Base-by-base conservation (phyloP, 2,797 vertebrate species). In the Gambelia wislizenii region DNA sequence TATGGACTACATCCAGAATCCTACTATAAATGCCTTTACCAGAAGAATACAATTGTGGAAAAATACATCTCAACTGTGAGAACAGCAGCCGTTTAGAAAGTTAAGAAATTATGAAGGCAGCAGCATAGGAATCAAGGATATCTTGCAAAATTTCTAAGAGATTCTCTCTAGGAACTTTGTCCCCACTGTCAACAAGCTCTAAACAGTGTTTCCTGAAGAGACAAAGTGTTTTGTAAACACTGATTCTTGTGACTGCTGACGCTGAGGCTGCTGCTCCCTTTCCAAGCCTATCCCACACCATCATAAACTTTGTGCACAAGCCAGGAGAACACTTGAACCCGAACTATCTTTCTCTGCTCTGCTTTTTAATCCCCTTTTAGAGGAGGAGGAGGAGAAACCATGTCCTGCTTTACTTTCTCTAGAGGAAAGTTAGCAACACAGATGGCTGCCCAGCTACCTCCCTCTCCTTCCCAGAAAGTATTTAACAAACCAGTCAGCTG, bases 401-500 rank as follows among this genome's bases (percentile, higher is more conserved):
- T 86, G 88, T 52, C 1, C 0, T 92, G 90, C 94, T 94, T 13
- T 94, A 91, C 95, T 94, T 95, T 95, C 94, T 92, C 92, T 89
- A 91, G 25, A 89, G n/a, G 84, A 2, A 94, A 90, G 88, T 84
- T 91, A 47, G 9, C 88, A 89, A 86, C 89, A 80, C 88, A 94
- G 84, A 89, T 79, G 90, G 0, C 0, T 39, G 87, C 89, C 86
- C 85, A 89, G 83, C 61, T 86, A 79, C 6, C 85, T 92, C 74
- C 90, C 70, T 76, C 33, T 86, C 88, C 88, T 91, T 94, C 91
- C 91, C 93, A 80, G 81, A 85, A 89, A 67, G 75, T 74, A 89
- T 85, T 88, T 90, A n/a, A 64, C 90, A 89, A 83, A 72, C 85
- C 92, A 89, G 95, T 93, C 94, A 96, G 95, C 93, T 94, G 93